Percentiles rank a stretch among this genome's conserved stretches.
These are phyloP conservation scores for Achroia grisella DNA, from an alignment of 1,140 invertebrate genomes.

Conservation along the genomic window DNA sequence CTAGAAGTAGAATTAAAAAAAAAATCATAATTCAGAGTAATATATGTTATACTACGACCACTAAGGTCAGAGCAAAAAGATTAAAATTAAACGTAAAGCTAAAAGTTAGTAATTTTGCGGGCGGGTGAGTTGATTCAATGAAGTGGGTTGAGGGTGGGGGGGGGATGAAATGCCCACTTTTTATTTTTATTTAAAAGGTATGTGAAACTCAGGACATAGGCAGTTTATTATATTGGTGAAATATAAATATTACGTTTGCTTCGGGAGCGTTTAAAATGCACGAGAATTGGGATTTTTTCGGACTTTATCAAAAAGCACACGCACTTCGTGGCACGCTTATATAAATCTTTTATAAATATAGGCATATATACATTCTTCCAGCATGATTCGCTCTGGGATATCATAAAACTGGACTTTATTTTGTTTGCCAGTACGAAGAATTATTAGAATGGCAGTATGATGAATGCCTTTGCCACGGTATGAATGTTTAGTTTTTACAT, in stretches of 20 bases:
- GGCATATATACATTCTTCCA: constrained; percentile 24
- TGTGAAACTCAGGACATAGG: no score
- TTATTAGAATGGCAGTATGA: constrained; percentile 4
- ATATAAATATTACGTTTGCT: constrained; percentile 3
- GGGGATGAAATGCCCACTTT: no score
- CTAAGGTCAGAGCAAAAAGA: no score
- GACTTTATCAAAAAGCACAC: neutral
- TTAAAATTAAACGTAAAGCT: no score
- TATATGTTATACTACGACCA: no score
- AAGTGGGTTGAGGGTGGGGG: no score
- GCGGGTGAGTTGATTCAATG: no score
- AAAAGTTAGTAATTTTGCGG: no score
- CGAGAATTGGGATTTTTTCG: constrained; percentile 8
- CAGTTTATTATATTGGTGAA: neutral
- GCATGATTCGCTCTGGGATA: constrained; percentile 41
- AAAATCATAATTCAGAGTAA: no score
- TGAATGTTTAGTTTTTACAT: neutral
- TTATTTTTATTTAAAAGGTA: no score
- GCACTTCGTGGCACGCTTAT: constrained; percentile 48
- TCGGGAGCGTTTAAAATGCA: constrained; percentile 9
- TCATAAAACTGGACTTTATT: constrained; percentile 34
- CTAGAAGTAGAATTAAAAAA: no score
- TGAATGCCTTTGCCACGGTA: constrained; percentile 1
- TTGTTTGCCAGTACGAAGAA: constrained; percentile 16
- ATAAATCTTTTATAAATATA: constrained; percentile 22